Conservation (phyloP, 2,888 invertebrate genomes). For the Acanthosepion lycidas region DNA sequence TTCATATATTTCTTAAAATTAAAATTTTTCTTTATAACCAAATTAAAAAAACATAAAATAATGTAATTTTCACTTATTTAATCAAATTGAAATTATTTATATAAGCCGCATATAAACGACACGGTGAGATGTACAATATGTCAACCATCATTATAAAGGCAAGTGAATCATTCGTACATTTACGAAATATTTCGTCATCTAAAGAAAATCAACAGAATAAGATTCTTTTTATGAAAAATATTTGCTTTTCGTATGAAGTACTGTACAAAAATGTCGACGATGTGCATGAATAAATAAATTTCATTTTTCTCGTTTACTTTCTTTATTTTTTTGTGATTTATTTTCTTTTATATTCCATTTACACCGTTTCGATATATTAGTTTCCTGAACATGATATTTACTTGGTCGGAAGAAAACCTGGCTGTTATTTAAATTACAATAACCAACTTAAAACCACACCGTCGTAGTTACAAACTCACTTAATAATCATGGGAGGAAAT, state of each 20-base stretch:
- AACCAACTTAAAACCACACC: background rate
- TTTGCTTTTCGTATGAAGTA: background rate
- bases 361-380: background rate
- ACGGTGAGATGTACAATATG: background rate
- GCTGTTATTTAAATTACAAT: background rate
- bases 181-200: background rate
- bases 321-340: background rate
- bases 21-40: background rate
- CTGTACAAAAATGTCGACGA: background rate
- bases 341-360: background rate
- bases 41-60: background rate
- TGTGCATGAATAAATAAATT: background rate
- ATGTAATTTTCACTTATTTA: background rate
- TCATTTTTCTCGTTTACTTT: no score
- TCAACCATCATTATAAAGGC: background rate
- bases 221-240: background rate
- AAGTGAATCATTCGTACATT: no score
- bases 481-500: conserved; percentile 57
- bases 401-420: background rate
- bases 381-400: background rate
- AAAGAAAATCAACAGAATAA: background rate
- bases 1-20: background rate
- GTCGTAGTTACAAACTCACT: background rate
- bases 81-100: background rate
- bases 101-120: background rate